phyloP scores from a whole-genome alignment of 2,888 invertebrate genomes.

The Andrena chrysosceles region DNA sequence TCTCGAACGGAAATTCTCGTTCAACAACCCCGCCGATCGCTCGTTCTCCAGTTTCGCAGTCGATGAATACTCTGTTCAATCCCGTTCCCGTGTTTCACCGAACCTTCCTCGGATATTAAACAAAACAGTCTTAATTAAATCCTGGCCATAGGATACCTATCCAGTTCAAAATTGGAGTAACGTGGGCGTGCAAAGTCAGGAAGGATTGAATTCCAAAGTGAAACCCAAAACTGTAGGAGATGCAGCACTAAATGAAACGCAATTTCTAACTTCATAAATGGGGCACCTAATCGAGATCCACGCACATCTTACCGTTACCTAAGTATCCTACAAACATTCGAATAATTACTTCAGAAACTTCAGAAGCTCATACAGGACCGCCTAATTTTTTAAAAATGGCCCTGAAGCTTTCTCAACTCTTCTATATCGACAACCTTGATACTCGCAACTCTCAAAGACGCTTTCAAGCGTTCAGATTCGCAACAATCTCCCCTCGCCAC shows the following conservation, averaged over 20 bases:
- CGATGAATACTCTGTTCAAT: neutral
- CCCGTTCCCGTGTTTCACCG: neutral
- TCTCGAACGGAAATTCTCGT: slow-evolving; percentile 18
- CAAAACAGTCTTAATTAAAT: slow-evolving; percentile 15
- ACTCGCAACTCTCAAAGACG: neutral
- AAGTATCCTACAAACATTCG: no score
- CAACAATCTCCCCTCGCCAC: neutral
- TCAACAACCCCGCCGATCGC: slow-evolving; percentile 16
- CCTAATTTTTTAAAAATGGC: no score
- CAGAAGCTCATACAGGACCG: no score
- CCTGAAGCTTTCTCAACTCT: neutral
- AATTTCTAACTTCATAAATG: no score
- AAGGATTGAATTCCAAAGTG: no score
- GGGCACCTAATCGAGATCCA: no score
- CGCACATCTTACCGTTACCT: no score
- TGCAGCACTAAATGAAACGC: no score
- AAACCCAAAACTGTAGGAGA: no score
- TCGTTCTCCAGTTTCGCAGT: neutral
- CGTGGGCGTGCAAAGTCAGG: no score
- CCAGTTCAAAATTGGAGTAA: neutral
- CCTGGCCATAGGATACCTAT: no score
- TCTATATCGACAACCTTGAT: neutral
- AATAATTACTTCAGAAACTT: no score
- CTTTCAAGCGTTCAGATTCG: neutral
- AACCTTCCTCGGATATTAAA: neutral